Evolutionary conservation across 2,888 invertebrate genomes (phyloP), one percentile per base, ranked within the genome.

Genomic region (Acleris laterana): DNA sequence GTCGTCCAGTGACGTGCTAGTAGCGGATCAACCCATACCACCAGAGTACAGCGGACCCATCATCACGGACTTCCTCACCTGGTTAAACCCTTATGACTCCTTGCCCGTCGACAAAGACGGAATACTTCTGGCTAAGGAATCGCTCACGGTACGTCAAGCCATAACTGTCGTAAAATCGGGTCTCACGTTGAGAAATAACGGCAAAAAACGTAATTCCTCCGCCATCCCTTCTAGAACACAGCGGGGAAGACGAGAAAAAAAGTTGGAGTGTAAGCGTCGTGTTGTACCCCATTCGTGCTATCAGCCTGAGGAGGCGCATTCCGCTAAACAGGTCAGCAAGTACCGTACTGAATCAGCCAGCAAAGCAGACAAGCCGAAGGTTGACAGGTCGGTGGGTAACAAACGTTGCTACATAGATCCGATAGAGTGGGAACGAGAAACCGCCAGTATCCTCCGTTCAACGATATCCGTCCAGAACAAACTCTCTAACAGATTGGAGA

Each of bases 1-100:
- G 44, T 83, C 86, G 4, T 82, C 84, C 16, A 84, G 84, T 7
- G 91, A 89, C 63, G 55, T 73, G 4, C 68, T 80, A 5, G 51
- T 70, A 61, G 2, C 5, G 46, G 89, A 89, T 56, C 83, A 84
- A 67, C 81, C 89, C 0, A 79, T 90, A 17, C 89, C 90, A n/a
- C 72, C 91, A 13, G 90, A 90, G 75, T 95, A 95, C 72, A 93
- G 87, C 49, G 95, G 95, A 16, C 95, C 95, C 0, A 94, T 95
- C 16, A 95, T 96, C 70, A 95, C 95, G 38, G 95, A 96, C 74
- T 90, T 96, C 68, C 94, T 96, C 57, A 94, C 95, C 42, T 95
- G 95, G 90, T 78, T 96, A 42, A 94, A 95, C 75, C 94, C 94
- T 17, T 93, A 87, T 68, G 91, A 90, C 65, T 78, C 83, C 13